These are phyloP conservation scores for Leptobrachium leishanense DNA, from an alignment of 2,113 vertebrate species.

Conservation along the genomic window DNA sequence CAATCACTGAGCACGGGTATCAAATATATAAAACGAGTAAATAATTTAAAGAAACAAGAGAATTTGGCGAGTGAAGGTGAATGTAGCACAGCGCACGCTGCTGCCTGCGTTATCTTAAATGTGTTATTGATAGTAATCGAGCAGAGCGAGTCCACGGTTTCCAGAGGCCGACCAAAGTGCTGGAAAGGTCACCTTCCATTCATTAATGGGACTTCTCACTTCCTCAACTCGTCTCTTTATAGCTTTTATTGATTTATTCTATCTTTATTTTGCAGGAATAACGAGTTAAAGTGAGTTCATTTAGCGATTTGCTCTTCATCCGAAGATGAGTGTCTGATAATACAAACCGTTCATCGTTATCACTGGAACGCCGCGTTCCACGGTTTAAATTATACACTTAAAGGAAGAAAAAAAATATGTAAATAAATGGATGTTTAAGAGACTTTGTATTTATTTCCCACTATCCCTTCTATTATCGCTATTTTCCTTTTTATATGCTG, in stretches of 20 bases:
- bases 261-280: slow-evolving; percentile 1
- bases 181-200: slow-evolving; percentile 30
- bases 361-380: not conserved
- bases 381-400: not conserved
- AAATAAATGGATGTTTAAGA: not conserved
- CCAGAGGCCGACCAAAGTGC: not conserved
- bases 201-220: not conserved
- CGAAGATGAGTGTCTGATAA: slow-evolving; percentile 4
- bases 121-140: slow-evolving; percentile 26
- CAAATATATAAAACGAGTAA: not conserved
- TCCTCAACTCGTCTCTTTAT: not conserved
- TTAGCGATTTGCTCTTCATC: not conserved
- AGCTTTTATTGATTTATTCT: slow-evolving; percentile 4
- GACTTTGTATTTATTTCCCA: not conserved
- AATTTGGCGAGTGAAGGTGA: not conserved
- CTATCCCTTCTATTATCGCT: not conserved
- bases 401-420: not conserved
- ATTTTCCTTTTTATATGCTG: not conserved
- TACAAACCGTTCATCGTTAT: not conserved
- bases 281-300: not conserved
- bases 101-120: slow-evolving; percentile 5
- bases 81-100: not conserved
- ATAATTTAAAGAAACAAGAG: not conserved
- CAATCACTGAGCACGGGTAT: too few species aligned
- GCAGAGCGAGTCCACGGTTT: not conserved